Conservation (phyloP, 2,113 vertebrate species). For the Cariama cristata region DNA sequence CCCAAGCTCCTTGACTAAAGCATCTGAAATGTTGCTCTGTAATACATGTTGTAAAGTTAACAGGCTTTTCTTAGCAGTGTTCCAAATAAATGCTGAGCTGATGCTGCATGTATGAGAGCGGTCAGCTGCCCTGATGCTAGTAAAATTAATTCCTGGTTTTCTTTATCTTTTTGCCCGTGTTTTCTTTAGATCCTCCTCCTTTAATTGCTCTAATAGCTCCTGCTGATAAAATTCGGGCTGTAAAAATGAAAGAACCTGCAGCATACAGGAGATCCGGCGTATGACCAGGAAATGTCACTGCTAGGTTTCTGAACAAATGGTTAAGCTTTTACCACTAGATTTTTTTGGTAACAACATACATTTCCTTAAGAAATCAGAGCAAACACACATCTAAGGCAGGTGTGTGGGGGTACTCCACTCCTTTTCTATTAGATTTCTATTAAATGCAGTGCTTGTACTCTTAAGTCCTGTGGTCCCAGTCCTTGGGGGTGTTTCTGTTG, state of each 20-base stretch:
- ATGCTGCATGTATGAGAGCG: neutral
- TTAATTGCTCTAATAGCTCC: neutral
- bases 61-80: neutral
- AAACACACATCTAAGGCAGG: fast-evolving
- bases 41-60: neutral
- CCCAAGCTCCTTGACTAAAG: neutral
- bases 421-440: neutral
- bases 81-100: neutral
- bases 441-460: neutral
- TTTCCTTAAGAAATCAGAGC: neutral
- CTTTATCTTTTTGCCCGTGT: neutral
- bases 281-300: neutral
- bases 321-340: neutral
- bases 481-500: neutral
- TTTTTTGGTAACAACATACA: neutral
- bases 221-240: neutral
- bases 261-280: neutral
- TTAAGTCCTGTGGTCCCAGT: no score
- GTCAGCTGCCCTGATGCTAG: neutral
- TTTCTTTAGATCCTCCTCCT: neutral
- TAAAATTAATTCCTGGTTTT: neutral
- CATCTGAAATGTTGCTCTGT: neutral
- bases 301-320: neutral
- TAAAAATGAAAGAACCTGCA: neutral
- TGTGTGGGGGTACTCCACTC: neutral